Percentiles rank a stretch among this genome's conserved stretches.
phyloP scores from a whole-genome alignment of 2,113 vertebrate genomes.

The Urocitellus parryii region DNA sequence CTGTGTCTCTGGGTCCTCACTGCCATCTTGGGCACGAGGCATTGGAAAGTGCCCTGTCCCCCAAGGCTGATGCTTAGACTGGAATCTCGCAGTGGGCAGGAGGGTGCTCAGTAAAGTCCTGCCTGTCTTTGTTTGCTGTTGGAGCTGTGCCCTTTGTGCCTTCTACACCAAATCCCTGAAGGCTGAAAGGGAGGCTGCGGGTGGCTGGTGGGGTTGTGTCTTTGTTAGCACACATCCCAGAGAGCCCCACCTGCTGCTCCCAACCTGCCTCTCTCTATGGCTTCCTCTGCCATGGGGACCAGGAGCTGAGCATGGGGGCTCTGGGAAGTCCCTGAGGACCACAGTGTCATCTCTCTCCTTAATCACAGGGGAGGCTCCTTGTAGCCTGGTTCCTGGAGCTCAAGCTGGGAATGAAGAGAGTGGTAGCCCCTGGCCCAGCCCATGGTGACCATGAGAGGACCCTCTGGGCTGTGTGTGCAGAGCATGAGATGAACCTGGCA shows the following conservation, averaged over 20 bases:
- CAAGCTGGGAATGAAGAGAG: not conserved
- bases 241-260: too few species aligned
- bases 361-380: not conserved
- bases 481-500: not conserved
- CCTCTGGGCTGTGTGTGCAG: not conserved
- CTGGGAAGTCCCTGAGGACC: not conserved
- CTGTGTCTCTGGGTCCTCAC: not conserved
- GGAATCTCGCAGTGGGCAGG: not conserved
- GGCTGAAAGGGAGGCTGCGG: not conserved
- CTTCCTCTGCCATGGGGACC: not conserved
- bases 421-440: rapidly evolving
- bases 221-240: too few species aligned
- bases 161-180: too few species aligned
- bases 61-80: not conserved
- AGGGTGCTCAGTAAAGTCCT: not conserved
- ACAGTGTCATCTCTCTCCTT: not conserved
- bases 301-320: too few species aligned
- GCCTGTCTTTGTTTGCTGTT: not conserved
- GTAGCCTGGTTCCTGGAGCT: not conserved
- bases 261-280: too few species aligned
- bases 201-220: not conserved
- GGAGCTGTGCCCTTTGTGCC: not conserved
- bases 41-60: too few species aligned
- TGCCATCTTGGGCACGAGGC: rapidly evolving
- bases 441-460: not conserved